phyloP scores from a whole-genome alignment of 2,888 invertebrate species.

The Cheilosia grossa region DNA sequence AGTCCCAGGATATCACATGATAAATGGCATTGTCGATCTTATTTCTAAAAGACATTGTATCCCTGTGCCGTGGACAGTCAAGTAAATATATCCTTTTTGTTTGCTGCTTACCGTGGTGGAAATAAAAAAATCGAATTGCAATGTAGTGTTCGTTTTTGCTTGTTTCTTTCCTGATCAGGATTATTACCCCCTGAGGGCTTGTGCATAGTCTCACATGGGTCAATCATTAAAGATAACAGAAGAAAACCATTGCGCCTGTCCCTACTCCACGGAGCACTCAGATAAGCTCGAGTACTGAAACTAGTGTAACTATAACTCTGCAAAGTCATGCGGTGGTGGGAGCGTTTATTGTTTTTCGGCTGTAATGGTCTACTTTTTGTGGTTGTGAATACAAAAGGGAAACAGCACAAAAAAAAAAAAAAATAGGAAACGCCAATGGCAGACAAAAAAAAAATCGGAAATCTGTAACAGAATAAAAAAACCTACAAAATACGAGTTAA shows the following conservation, averaged over 20 bases:
- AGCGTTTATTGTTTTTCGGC: constrained; percentile 54
- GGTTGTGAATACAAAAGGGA: constrained; percentile 33
- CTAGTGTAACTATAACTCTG: constrained; percentile 51
- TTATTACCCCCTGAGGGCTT: constrained; percentile 60
- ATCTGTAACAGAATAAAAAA: constrained; percentile 2
- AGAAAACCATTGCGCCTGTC: not conserved
- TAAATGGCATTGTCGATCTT: constrained; percentile 67
- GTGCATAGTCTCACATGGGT: constrained; percentile 29
- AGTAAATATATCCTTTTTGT: constrained; percentile 10
- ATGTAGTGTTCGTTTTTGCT: constrained; percentile 28
- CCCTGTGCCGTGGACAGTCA: constrained; percentile 16
- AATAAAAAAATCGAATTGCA: constrained; percentile 57
- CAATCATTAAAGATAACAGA: constrained; percentile 51
- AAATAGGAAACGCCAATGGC: constrained; percentile 35
- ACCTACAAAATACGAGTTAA: constrained; percentile 38
- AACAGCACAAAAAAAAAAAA: constrained; percentile 14
- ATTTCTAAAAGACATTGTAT: constrained; percentile 49
- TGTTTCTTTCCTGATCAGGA: constrained; percentile 47
- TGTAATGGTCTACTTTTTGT: constrained; percentile 40
- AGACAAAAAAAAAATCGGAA: not conserved
- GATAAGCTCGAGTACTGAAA: constrained; percentile 46
- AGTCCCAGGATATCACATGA: constrained; percentile 63
- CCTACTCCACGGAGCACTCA: not conserved
- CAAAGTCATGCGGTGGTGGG: not conserved
- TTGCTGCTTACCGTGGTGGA: not conserved